A percentile compares a stretch with the other conserved stretches of the same genome.
Conservation (phyloP, 35 echinoderm and acorn worm species). For the Hemicentrotus pulcherrimus region DNA sequence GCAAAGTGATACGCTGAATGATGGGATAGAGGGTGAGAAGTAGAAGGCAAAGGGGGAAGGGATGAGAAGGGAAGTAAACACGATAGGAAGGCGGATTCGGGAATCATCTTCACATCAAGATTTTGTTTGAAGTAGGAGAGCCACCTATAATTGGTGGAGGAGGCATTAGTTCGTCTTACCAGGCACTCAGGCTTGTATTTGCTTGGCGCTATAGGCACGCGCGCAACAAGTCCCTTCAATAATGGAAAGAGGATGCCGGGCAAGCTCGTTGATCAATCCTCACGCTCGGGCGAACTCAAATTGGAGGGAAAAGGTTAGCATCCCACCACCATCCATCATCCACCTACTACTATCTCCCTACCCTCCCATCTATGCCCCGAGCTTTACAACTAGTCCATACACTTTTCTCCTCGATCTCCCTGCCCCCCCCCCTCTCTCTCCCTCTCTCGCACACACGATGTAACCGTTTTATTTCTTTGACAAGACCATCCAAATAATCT, state of each 20-base stretch:
- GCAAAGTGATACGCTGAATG: not conserved
- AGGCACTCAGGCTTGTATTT: not conserved
- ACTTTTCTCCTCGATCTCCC: not conserved
- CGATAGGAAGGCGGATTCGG: not conserved
- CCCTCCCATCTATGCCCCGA: not conserved
- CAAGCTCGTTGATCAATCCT: constrained; percentile 32
- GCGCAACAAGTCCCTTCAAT: constrained; percentile 47
- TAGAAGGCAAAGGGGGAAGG: not conserved
- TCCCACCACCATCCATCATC: constrained; percentile 22
- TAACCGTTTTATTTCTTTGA: too few species aligned
- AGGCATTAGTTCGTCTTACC: constrained; percentile 1
- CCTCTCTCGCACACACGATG: not conserved
- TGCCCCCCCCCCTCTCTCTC: not conserved
- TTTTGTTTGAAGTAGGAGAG: constrained; percentile 11
- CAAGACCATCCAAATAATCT: too few species aligned
- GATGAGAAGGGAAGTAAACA: not conserved
- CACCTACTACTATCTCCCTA: constrained; percentile 31
- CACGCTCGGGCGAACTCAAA: constrained; percentile 44
- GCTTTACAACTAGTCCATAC: not conserved
- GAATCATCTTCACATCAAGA: constrained; percentile 2
- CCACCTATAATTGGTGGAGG: not conserved
- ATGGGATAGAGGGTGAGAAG: not conserved
- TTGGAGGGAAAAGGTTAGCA: constrained; percentile 48
- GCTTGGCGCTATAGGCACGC: constrained; percentile 39
- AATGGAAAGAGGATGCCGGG: constrained; percentile 39